A percentile compares a stretch with the other conserved stretches of the same genome.
These are phyloP conservation scores for Nycticebus coucang DNA, from an alignment of 2,113 vertebrate genomes.

Conservation along the genomic window DNA sequence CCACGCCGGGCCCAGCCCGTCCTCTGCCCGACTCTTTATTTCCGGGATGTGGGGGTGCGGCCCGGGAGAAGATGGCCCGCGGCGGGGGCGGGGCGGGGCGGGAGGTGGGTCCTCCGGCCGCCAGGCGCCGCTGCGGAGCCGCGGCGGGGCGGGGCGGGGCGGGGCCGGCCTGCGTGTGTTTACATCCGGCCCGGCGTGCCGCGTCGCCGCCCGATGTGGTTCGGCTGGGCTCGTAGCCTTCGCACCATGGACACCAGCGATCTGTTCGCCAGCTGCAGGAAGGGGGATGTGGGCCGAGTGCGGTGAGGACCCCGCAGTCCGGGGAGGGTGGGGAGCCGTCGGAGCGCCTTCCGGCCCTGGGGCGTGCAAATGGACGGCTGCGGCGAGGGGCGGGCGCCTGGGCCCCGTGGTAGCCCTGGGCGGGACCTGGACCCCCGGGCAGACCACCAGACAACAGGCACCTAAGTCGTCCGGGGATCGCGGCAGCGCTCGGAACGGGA, in stretches of 20 bases:
- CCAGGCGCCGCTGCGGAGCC: not conserved
- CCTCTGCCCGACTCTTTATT: conserved; percentile 47
- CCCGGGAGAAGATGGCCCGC: rapidly evolving
- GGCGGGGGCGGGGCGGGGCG: not conserved
- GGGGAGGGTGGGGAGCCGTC: not conserved
- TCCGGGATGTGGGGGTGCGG: not conserved
- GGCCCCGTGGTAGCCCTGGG: not conserved
- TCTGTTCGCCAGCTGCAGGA: conserved; percentile 96
- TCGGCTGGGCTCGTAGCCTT: conserved; percentile 68
- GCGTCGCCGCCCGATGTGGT: not conserved
- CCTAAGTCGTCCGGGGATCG: rapidly evolving
- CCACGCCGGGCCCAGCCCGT: not conserved
- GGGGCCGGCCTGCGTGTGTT: not conserved
- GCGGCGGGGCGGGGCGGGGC: not conserved
- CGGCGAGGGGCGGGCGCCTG: not conserved
- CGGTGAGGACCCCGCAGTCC: conserved; percentile 86
- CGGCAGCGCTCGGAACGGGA: not conserved
- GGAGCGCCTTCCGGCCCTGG: not conserved
- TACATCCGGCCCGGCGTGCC: conserved; percentile 17
- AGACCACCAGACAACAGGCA: rapidly evolving
- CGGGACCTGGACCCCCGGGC: not conserved
- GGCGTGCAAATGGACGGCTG: not conserved
- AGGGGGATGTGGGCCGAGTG: conserved; percentile 95
- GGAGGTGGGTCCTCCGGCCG: too few species aligned
- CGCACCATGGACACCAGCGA: conserved; percentile 94